Base-by-base conservation (phyloP, 2,888 invertebrate genomes). In the Mimachlamys varia region DNA sequence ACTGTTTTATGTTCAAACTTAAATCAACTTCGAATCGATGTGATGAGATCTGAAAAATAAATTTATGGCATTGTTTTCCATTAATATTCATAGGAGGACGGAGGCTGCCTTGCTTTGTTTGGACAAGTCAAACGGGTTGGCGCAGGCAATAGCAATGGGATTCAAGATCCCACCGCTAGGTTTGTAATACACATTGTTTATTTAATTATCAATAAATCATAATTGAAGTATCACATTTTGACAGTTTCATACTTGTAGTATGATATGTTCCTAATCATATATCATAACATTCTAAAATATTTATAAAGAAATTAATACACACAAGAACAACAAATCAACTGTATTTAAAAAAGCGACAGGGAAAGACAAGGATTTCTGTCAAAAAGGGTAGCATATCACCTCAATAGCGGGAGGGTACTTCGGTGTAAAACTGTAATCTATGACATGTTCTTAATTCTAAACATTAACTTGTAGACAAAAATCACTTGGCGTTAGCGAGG, bases 101-200 rank as follows among this genome's bases (percentile, higher is more conserved):
- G 90, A 90, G 44, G 58, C 38, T 2, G 15, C 89, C 0, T 87
- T 90, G 12, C 87, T 89, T 22, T 90, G 90, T 50, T 58, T 90
- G n/a, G 90, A 90, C 10, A 90, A 90, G 89, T 76, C 90, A 37
- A 90, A 44, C 38, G 88, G 88, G 53, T 53, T 90, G 27, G 89
- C 87, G 50, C 88, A 90, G 62, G 89, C 88, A 10, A 89, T 90
- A 50, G 90, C 90, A 22, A 87, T 90, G 62, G 87, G 89, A 22
- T 87, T 15, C 27, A 90, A 90, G n/a, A 89, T 88, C n/a, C 90
- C 90, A 33, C 53, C 88, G 12, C 7, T 89, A 22, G 90, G 90
- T 90, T 62, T 27, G n/a, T 33, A 44, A 49, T 17, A 27, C 19
- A 53, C 19, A 62, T 38, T 38, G 27, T 38, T 22, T 37, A 17